Percentiles rank a stretch among this genome's conserved stretches.
phyloP scores from a whole-genome alignment of 2,113 vertebrate genomes.

The Triplophysa tibetana region DNA sequence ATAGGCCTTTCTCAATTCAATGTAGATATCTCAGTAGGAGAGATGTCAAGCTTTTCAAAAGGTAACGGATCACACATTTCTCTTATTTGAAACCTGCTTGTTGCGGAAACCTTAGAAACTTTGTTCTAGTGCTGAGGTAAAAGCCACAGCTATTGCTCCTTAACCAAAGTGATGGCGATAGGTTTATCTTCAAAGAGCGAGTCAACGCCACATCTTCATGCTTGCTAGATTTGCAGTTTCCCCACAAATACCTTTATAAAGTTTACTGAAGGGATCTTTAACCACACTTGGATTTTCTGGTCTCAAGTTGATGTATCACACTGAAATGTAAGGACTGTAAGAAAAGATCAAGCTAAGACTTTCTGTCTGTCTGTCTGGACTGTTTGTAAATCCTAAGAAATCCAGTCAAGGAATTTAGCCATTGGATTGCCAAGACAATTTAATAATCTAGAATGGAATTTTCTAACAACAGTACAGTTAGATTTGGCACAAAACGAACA shows the following conservation, averaged over 20 bases:
- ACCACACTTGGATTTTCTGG: conserved; percentile 19
- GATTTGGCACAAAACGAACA: too few species aligned
- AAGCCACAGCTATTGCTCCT: conserved; percentile 34
- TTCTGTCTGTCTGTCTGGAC: too few species aligned
- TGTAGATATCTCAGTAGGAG: not conserved
- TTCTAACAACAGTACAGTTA: too few species aligned
- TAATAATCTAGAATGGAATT: too few species aligned
- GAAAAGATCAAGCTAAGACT: conserved; percentile 30
- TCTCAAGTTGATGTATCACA: not conserved
- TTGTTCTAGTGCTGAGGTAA: conserved; percentile 4
- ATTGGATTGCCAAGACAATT: too few species aligned
- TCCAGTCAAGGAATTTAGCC: too few species aligned
- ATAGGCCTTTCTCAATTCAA: not conserved
- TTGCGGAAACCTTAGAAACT: not conserved
- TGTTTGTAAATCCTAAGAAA: too few species aligned
- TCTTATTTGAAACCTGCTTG: not conserved
- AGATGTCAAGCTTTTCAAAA: too few species aligned
- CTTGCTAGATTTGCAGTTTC: conserved; percentile 11
- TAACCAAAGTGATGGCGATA: conserved; percentile 19
- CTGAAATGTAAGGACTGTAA: conserved; percentile 4
- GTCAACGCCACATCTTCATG: conserved; percentile 29
- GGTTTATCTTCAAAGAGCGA: conserved; percentile 5
- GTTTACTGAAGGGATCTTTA: conserved; percentile 36
- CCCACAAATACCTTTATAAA: conserved; percentile 17
- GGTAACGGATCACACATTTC: not conserved